Evolutionary conservation across 2,888 invertebrate genomes (phyloP), one percentile per base, ranked within the genome.

Genomic region (Portevinia maculata): DNA sequence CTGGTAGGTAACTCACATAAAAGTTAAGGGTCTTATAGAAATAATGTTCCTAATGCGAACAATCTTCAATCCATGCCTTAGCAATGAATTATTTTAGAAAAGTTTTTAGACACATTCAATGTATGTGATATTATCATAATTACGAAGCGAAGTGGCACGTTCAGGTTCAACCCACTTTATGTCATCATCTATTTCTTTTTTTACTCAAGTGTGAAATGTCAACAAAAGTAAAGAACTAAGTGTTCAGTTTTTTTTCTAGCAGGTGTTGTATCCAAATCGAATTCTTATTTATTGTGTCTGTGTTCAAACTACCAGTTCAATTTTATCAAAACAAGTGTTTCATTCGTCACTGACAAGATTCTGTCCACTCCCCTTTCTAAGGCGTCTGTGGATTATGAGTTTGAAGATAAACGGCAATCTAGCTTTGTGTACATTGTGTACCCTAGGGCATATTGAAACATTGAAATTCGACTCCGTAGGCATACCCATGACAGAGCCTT

Each of bases 241-340:
- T 24, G 24, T 24, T 24, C 3, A n/a, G n/a, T n/a, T 24, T 15
- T 64, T 8, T 24, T 48, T 15, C 13, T 17, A 6, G 11, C 30
- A 59, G 30, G 44, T 44, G 34, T 0, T 32, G 13, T 46, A 9
- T 9, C 11, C 19, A 37, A 17, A 11, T 8, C 19, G 15, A 17
- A 11, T n/a, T 11, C 28, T 52, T 41, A 41, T 52, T 32, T 41
- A 41, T 52, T 32, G 30, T 28, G 17, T 41, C 5, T 52, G 39
- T 64, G 34, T 46, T 55, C 17, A 21, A n/a, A 41, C 50, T 67
- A 64, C 50, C 17, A 59, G 52, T 75, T 81, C 13, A 24, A 21
- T 52, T 70, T 70, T 53, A 75, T 64, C 60, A 70, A 59, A 81
- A 75, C 79, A 81, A 81, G 79, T 81, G 79, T 81, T 69, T 19